phyloP scores from a whole-genome alignment of 1,140 invertebrate genomes.

The Drosophila melanogaster region DNA sequence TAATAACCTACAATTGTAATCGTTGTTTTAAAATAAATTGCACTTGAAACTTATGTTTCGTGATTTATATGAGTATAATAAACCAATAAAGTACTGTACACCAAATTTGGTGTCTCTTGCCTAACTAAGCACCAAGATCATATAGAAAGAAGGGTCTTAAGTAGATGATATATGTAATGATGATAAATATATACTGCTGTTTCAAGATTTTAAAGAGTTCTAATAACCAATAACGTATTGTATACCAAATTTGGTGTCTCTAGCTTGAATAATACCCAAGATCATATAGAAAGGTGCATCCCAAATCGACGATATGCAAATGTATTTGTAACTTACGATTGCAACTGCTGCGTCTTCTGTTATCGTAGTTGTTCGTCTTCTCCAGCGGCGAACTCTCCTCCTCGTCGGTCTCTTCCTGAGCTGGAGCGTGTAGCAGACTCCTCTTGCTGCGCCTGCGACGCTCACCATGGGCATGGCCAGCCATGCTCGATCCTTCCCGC shows the following conservation, averaged over 20 bases:
- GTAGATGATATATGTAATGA: too few species aligned
- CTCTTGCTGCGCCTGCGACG: conserved; percentile 24
- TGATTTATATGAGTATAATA: too few species aligned
- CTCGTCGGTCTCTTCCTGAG: neutral
- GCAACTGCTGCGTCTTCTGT: neutral
- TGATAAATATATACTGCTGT: too few species aligned
- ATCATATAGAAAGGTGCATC: neutral
- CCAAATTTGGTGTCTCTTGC: too few species aligned
- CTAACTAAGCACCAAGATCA: too few species aligned
- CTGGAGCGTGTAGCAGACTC: neutral
- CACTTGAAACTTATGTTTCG: too few species aligned
- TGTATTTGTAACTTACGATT: conserved; percentile 11
- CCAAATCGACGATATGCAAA: neutral
- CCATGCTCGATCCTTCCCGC: neutral
- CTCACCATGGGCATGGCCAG: neutral
- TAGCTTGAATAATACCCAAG: neutral
- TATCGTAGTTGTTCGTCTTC: neutral
- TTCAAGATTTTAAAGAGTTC: neutral
- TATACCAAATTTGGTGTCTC: neutral
- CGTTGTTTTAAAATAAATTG: too few species aligned
- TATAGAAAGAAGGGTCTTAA: too few species aligned
- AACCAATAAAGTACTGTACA: too few species aligned
- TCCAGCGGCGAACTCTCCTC: conserved; percentile 1
- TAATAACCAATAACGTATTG: neutral
- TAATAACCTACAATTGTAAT: too few species aligned